Percentiles rank a stretch among this genome's conserved stretches.
These are phyloP conservation scores for Pyrgus malvae DNA, from an alignment of 2,888 invertebrate species.

Conservation along the genomic window DNA sequence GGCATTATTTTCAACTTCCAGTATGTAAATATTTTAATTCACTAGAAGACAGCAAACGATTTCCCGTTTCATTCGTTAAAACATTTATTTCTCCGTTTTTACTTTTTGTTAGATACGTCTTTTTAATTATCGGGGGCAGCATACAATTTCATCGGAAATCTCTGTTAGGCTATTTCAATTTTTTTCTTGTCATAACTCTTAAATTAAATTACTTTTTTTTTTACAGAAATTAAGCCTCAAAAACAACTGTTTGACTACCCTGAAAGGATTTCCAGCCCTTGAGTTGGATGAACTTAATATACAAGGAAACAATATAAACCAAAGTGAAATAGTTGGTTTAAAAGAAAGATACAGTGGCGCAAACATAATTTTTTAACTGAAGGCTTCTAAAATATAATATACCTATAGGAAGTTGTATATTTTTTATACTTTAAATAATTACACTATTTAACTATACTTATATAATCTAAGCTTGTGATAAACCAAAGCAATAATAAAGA, in stretches of 20 bases:
- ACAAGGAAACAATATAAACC: constrained; percentile 63
- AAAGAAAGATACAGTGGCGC: constrained; percentile 49
- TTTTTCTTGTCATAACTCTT: no score
- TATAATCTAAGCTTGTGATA: constrained; percentile 5
- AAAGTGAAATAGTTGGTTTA: constrained; percentile 53
- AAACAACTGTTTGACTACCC: constrained; percentile 70
- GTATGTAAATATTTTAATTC: no score
- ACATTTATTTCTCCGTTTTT: no score
- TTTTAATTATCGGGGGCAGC: no score
- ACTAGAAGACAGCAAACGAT: no score
- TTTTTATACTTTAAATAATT: constrained; percentile 13
- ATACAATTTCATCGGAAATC: no score
- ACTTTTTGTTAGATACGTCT: no score
- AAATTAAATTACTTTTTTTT: constrained; percentile 18
- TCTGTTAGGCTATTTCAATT: no score
- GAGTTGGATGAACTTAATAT: constrained; percentile 72
- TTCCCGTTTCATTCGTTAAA: no score
- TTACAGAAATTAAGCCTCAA: constrained; percentile 76
- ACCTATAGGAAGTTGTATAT: constrained; percentile 12
- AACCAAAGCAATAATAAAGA: constrained; percentile 16
- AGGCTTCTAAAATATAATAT: constrained; percentile 5
- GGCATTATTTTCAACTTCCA: no score
- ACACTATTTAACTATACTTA: background rate
- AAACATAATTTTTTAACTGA: constrained; percentile 49
- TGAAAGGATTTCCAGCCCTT: constrained; percentile 75